Evolutionary conservation across 2,888 invertebrate genomes (phyloP).

Genomic region (Cheilosia urbana): DNA sequence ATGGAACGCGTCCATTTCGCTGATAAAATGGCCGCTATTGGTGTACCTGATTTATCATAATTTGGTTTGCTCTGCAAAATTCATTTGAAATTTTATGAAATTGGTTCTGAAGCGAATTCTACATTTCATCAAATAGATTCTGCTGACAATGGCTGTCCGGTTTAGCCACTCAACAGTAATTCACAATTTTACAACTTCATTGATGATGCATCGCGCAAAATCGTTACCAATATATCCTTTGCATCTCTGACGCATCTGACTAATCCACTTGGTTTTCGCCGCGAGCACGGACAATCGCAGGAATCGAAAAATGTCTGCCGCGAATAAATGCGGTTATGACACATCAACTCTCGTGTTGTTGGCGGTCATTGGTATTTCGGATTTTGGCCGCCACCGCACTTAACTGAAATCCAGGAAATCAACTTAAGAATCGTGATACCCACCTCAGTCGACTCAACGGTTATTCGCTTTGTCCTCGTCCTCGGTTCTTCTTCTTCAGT

Average conservation of each 20-base stretch:
- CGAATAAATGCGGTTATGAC: constrained; percentile 33
- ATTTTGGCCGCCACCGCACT: background rate
- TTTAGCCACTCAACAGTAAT: no score
- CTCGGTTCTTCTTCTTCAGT: background rate
- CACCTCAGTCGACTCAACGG: constrained; percentile 21
- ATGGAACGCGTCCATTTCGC: no score
- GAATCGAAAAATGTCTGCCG: background rate
- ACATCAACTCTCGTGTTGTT: background rate
- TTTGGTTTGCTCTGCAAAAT: no score
- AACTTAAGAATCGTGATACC: constrained; percentile 55
- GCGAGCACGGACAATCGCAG: constrained; percentile 4
- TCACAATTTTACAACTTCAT: background rate
- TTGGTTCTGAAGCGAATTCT: no score
- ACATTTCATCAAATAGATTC: no score
- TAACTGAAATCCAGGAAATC: constrained; percentile 44
- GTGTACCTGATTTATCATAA: no score
- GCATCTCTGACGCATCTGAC: constrained; percentile 10
- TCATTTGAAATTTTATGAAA: no score
- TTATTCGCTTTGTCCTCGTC: constrained; percentile 54
- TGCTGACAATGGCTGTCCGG: no score
- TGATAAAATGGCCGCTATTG: no score
- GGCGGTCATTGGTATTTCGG: constrained; percentile 13
- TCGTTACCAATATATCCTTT: background rate
- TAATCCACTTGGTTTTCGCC: constrained; percentile 28
- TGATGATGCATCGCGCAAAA: background rate